Evolutionary conservation across 2,888 invertebrate genomes (phyloP).

Genomic region (Tetranychus piercei): DNA sequence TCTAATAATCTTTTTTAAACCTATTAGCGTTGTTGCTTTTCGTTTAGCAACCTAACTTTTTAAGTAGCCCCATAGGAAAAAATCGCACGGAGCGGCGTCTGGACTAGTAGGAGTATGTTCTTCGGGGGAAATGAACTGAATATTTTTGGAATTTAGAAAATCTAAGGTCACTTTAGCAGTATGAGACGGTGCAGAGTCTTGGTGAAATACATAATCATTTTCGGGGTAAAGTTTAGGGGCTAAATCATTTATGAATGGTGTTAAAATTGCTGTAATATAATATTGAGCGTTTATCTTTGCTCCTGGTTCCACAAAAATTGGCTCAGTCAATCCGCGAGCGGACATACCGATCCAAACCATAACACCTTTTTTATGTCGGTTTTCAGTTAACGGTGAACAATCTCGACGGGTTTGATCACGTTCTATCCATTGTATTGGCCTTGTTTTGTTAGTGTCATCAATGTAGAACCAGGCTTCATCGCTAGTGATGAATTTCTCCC

Average conservation of each 20-base stretch:
- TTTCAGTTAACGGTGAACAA: neutral
- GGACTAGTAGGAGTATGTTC: conserved; percentile 14
- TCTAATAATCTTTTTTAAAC: conserved; percentile 13
- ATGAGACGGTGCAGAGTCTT: conserved; percentile 17
- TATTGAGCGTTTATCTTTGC: conserved; percentile 16
- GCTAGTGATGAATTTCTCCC: conserved; percentile 12
- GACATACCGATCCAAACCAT: conserved; percentile 17
- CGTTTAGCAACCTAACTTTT: conserved; percentile 3
- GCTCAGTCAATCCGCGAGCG: conserved; percentile 10
- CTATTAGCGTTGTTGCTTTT: neutral
- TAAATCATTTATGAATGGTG: conserved; percentile 5
- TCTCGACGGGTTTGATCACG: neutral
- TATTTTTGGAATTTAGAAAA: conserved; percentile 10
- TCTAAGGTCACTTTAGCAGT: conserved; percentile 14
- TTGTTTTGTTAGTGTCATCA: neutral
- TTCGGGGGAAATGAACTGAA: conserved; percentile 10
- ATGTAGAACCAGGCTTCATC: conserved; percentile 15
- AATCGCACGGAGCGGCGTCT: conserved; percentile 15
- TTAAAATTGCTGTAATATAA: neutral
- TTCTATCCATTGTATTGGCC: conserved; percentile 5
- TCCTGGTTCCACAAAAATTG: conserved; percentile 16
- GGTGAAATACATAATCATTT: conserved; percentile 13
- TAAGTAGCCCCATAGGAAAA: conserved; percentile 16
- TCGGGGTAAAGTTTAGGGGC: conserved; percentile 6
- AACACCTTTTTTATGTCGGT: conserved; percentile 1